A percentile compares a stretch with the other conserved stretches of the same genome.
These are phyloP conservation scores for Brachycybe producta DNA, from an alignment of 2,888 invertebrate species.

Conservation along the genomic window DNA sequence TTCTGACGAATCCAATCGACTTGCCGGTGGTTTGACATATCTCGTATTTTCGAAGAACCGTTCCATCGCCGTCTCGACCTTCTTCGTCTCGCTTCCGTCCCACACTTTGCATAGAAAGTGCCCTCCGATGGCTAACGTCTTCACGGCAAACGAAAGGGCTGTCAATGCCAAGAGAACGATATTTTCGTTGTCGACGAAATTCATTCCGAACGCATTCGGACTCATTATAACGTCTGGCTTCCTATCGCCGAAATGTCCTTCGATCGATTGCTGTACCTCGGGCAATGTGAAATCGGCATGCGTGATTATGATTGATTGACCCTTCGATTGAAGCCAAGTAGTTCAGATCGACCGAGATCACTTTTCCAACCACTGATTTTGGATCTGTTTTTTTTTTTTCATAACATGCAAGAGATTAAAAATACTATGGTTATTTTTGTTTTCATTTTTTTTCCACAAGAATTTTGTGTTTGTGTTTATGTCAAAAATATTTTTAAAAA, in stretches of 20 bases:
- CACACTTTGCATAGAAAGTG: constrained; percentile 29
- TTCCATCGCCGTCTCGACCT: constrained; percentile 22
- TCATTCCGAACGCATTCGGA: constrained; percentile 28
- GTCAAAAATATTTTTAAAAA: no score
- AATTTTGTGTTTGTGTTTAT: no score
- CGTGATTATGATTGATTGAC: constrained; percentile 4
- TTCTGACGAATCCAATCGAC: constrained; percentile 29
- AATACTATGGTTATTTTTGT: no score
- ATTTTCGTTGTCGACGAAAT: constrained; percentile 25
- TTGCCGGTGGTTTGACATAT: constrained; percentile 28
- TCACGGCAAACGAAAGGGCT: constrained; percentile 22
- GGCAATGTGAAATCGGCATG: constrained; percentile 3
- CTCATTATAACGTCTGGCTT: constrained; percentile 29
- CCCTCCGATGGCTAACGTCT: constrained; percentile 15
- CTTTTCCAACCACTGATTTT: constrained; percentile 1
- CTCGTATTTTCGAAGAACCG: constrained; percentile 24
- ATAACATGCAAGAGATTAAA: no score
- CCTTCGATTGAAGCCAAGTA: constrained; percentile 11
- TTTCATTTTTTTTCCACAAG: no score
- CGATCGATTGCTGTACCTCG: not conserved
- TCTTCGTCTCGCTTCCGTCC: constrained; percentile 25
- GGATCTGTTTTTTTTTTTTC: no score
- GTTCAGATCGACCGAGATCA: constrained; percentile 11
- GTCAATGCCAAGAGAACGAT: constrained; percentile 26
- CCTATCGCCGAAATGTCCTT: not conserved